phyloP scores from a whole-genome alignment of 2,113 vertebrate genomes.

The Formicarius rufipectus region DNA sequence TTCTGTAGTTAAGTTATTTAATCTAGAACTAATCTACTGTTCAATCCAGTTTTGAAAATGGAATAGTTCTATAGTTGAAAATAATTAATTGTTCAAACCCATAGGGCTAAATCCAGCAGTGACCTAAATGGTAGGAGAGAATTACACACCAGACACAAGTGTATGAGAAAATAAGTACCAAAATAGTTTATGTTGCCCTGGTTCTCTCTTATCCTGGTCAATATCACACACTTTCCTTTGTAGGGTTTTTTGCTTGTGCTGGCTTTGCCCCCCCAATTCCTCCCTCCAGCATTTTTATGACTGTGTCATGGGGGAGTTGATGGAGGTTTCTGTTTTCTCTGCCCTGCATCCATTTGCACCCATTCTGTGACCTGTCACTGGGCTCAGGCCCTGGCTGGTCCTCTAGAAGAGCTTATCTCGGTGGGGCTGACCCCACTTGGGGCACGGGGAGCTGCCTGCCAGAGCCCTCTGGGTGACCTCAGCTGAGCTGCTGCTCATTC shows the following conservation, averaged over 20 bases:
- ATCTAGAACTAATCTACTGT: slow-evolving; percentile 66
- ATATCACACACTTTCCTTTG: background rate
- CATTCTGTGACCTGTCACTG: background rate
- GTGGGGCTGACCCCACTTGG: rapidly evolving
- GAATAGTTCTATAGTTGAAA: slow-evolving; percentile 48
- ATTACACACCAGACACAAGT: background rate
- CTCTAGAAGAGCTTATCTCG: background rate
- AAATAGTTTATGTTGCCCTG: background rate
- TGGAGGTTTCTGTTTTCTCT: background rate
- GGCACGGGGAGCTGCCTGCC: background rate
- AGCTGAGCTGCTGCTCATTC: background rate
- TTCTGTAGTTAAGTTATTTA: slow-evolving; percentile 69
- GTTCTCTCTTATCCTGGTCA: background rate
- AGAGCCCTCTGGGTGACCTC: background rate
- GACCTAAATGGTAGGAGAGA: background rate
- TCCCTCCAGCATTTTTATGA: background rate
- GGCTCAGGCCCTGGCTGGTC: background rate
- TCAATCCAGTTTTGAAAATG: slow-evolving; percentile 50
- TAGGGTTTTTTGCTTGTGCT: background rate
- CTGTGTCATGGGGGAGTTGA: background rate
- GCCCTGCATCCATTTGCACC: background rate
- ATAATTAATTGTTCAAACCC: slow-evolving; percentile 63
- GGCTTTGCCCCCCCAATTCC: background rate
- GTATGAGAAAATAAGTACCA: background rate
- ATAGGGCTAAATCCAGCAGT: slow-evolving; percentile 35